These are phyloP conservation scores for Dromococcyx pavoninus DNA, from an alignment of 2,797 vertebrate species.

Conservation along the genomic window DNA sequence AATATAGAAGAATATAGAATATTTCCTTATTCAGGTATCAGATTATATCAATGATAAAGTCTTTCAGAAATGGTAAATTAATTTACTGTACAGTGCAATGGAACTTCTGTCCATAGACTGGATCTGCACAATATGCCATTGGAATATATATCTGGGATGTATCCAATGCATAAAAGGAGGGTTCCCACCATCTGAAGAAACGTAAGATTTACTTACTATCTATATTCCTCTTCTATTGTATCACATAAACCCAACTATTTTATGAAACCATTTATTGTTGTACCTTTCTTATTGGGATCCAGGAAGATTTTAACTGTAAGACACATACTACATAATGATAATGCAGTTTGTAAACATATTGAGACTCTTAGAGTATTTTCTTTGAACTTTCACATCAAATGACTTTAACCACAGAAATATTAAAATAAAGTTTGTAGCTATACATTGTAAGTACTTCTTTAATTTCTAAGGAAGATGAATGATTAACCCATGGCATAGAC, in stretches of 20 bases:
- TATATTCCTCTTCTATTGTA: not conserved
- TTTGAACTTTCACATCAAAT: too few relatives aligned
- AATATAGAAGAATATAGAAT: not conserved
- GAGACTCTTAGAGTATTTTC: too few relatives aligned
- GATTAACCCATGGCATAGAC: too few relatives aligned
- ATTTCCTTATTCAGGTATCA: not conserved
- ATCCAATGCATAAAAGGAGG: not conserved
- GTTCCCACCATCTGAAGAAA: not conserved
- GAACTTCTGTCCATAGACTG: not conserved
- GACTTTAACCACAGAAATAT: too few relatives aligned
- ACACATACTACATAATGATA: not conserved
- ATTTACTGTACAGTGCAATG: not conserved
- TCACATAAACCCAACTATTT: not conserved
- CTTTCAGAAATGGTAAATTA: not conserved
- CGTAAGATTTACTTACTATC: not conserved
- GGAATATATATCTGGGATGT: not conserved
- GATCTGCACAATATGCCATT: fast-evolving
- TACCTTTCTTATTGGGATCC: not conserved
- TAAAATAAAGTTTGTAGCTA: too few relatives aligned
- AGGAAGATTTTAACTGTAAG: too few relatives aligned
- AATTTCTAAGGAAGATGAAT: too few relatives aligned
- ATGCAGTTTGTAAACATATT: not conserved
- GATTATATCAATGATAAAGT: not conserved
- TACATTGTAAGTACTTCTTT: too few relatives aligned
- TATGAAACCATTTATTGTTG: not conserved